Evolutionary conservation across 2,797 vertebrate genomes (phyloP), one percentile per base, ranked within the genome.

Genomic region (Protosalanx chinensis): DNA sequence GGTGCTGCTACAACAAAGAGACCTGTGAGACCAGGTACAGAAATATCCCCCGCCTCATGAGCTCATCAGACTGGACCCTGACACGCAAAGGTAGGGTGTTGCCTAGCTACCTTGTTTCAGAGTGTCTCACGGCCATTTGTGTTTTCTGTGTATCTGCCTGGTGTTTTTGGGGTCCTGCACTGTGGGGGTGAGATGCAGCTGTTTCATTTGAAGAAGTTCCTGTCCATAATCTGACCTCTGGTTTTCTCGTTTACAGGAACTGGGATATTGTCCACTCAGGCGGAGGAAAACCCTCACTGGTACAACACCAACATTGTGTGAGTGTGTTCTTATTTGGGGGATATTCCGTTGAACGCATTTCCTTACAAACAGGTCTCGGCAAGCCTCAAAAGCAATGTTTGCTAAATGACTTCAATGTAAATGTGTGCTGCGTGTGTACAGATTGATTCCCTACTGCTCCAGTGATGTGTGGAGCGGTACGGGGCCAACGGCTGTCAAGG

Each of bases 381-480:
- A 46, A 46, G 41, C 41, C 3, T 12, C 41, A 46, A 46, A 46
- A 46, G 41, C 10, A 12, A 46, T 46, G 41, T 13, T 8, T 35
- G 23, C 23, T 27, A 27, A 27, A 27, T 27, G 23, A 27, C 23
- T 27, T 27, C 23, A 27, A 27, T 33, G 49, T 3, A 15, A 30
- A 32, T 6, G 4, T 65, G 62, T 53, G 59, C 1, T 18, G 5
- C 41, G 13, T 64, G 30, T 46, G 10, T 37, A 58, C 76, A 95
- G 94, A 81, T 93, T 94, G 84, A 90, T 95, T 65, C 94, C 94
- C 0, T 95, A 95, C 78, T 95, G 94, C 85, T 95, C 94, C 67
- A 95, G 94, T 72, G 94, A 95, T 79, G 91, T 94, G 30, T 95
- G 94, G 94, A 95, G 92, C 64, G 94, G 94, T 37, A 93, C 90